Evolutionary conservation across 2,797 vertebrate genomes (phyloP).

Genomic region (Alca torda): DNA sequence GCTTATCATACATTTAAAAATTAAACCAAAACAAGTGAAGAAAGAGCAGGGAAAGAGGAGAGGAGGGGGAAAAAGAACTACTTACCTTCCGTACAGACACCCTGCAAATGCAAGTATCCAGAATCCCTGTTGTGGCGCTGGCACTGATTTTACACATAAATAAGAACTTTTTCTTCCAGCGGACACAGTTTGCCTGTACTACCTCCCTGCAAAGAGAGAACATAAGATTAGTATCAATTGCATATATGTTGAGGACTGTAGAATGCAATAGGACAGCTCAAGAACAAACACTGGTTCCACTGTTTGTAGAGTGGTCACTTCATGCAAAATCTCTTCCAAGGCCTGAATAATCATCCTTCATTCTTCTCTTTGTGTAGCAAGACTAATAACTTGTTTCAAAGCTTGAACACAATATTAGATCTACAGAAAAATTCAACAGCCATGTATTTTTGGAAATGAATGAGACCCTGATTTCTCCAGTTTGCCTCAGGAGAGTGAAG

Average conservation of each 20-base stretch:
- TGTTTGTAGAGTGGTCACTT: not conserved
- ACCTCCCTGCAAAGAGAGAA: slow-evolving; percentile 80
- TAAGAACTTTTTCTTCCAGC: slow-evolving; percentile 90
- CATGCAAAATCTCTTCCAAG: not conserved
- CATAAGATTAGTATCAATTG: not conserved
- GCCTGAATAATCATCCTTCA: not conserved
- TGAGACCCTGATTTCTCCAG: not conserved
- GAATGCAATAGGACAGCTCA: not conserved
- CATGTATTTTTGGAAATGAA: not conserved
- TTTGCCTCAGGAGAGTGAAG: not conserved
- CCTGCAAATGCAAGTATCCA: slow-evolving; percentile 91
- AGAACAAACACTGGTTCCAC: not conserved
- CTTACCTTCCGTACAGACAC: slow-evolving; percentile 95
- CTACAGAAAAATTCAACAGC: not conserved
- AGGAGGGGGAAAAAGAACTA: not conserved
- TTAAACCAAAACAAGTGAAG: not conserved
- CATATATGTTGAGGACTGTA: not conserved
- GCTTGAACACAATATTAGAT: not conserved
- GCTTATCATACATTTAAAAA: not conserved
- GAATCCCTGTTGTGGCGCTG: slow-evolving; percentile 86
- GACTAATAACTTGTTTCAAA: not conserved
- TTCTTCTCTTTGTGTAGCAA: not conserved
- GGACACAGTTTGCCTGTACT: slow-evolving; percentile 92
- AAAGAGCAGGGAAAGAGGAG: not conserved
- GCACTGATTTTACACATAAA: slow-evolving; percentile 96